Percentiles rank a stretch among this genome's conserved stretches.
Evolutionary conservation across 2,113 vertebrate species (phyloP).

Genomic region (Cavia aperea): DNA sequence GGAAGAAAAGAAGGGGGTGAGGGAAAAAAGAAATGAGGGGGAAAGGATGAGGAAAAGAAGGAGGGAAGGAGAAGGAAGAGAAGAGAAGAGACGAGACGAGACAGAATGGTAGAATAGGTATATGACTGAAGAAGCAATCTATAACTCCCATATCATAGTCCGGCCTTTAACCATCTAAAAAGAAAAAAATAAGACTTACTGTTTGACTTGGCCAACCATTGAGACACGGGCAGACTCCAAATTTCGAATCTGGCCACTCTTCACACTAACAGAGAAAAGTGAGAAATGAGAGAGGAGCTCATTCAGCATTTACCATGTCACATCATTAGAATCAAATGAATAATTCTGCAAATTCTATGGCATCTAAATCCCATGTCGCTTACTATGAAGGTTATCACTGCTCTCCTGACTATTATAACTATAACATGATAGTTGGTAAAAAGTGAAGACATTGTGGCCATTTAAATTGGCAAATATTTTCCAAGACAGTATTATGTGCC

Average conservation of each 20-base stretch:
- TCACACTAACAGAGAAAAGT: conserved; percentile 82
- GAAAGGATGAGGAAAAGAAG: not conserved
- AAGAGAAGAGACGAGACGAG: no score
- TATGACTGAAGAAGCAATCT: not conserved
- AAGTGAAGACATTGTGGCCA: conserved; percentile 10
- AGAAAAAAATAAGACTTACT: conserved; percentile 78
- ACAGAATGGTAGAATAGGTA: not conserved
- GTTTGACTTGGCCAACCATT: conserved; percentile 97
- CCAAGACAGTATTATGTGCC: not conserved
- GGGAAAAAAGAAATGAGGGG: not conserved
- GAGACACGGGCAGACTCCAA: conserved; percentile 95
- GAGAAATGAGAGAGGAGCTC: conserved; percentile 25
- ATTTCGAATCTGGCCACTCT: conserved; percentile 97
- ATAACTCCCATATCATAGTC: conserved; percentile 14
- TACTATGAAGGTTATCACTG: not conserved
- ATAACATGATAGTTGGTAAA: not conserved
- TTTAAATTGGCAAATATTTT: conserved; percentile 32
- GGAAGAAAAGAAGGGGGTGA: not conserved
- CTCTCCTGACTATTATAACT: not conserved
- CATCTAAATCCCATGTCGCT: not conserved
- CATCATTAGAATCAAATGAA: not conserved
- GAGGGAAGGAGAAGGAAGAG: not conserved
- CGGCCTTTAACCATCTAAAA: not conserved
- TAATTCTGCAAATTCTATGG: not conserved
- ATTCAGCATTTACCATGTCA: conserved; percentile 29